Evolutionary conservation across 35 echinoderm and acorn worm genomes (phyloP).

Genomic region (Hemicentrotus pulcherrimus): DNA sequence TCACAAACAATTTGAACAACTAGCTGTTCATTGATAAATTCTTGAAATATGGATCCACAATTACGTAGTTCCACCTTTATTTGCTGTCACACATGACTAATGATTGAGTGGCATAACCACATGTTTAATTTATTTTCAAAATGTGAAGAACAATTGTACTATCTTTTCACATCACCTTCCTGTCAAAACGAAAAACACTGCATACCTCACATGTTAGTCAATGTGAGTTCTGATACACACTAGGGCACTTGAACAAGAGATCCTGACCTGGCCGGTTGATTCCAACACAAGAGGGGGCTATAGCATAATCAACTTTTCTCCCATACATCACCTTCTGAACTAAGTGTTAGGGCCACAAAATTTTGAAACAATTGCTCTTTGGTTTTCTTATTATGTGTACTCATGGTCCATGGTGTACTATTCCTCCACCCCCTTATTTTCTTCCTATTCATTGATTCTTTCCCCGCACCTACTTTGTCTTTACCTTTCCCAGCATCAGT

Average conservation of each 20-base stretch:
- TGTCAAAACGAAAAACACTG: not conserved
- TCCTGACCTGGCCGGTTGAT: not conserved
- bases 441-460: too few species aligned
- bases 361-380: too few species aligned
- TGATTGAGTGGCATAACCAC: too few species aligned
- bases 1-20: not conserved
- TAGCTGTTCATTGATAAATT: not conserved
- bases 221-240: not conserved
- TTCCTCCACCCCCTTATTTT: too few species aligned
- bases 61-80: not conserved
- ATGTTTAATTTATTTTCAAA: not conserved
- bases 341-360: not conserved
- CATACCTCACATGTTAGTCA: constrained; percentile 10
- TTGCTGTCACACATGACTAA: not conserved
- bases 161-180: not conserved
- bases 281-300: not conserved
- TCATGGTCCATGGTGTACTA: too few species aligned
- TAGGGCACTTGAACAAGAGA: not conserved
- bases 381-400: too few species aligned
- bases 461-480: too few species aligned
- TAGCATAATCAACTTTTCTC: not conserved
- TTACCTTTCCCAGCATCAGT: too few species aligned
- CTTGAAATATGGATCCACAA: not conserved
- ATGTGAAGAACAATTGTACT: not conserved
- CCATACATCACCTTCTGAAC: not conserved